Evolutionary conservation across 2,113 vertebrate species (phyloP), one percentile per base, ranked within the genome.

Genomic region (Gymnorhina tibicen): DNA sequence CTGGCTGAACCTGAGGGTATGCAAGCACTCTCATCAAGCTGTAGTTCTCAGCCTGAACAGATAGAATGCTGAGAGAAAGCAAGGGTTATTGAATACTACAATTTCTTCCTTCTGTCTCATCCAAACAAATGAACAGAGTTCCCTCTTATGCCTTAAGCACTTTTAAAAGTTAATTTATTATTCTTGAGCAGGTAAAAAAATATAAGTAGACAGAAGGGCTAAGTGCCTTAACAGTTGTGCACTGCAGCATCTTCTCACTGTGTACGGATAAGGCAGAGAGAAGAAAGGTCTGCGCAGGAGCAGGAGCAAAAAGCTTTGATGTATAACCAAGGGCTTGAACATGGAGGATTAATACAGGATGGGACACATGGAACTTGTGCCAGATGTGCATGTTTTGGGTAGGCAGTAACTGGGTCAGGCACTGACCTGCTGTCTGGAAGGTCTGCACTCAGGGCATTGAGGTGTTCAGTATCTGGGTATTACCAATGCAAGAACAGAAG

Each of bases 81-180:
- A 86, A 27, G 11, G 2, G 20, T 58, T 85, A 47, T 41, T 69
- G 62, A 81, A 47, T 68, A 75, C 42, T 75, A 70, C 10, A 10
- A 1, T 80, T 91, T 77, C 52, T 80, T 92, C 28, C 47, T 77
- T 92, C 77, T 27, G 8, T 93, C 32, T 82, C 67, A 60, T 64
- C 41, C 53, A 75, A 84, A 89, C 56, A 69, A 91, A 82, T 17
- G 10, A 89, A 39, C 5, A 22, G 53, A 59, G 33, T 82, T 87
- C 52, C 39, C 33, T 72, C 62, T 56, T 72, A 84, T 37, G 80
- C 83, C 69, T 88, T 77, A 92, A 87, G 66, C 50, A 81, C 22
- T 72, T 93, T 68, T 91, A 5, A 59, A 63, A 91, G 27, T 44
- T 92, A 70, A 77, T 76, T 35, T 74, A 63, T 58, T 93, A 66